These are phyloP conservation scores for Gymnarchus niloticus DNA, from an alignment of 2,113 vertebrate species.

Conservation along the genomic window DNA sequence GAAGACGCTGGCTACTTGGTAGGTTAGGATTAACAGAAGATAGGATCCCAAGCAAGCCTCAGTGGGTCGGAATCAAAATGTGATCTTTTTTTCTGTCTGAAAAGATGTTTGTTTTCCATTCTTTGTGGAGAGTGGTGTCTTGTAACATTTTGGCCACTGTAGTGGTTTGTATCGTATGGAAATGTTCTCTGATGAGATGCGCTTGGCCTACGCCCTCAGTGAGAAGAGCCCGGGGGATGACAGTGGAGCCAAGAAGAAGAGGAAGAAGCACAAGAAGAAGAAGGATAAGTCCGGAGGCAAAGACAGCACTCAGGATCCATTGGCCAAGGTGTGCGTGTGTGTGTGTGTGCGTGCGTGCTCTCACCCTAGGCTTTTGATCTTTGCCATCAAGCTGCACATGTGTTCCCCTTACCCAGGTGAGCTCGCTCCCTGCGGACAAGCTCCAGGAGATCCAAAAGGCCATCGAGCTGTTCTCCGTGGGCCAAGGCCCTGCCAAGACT, in stretches of 20 bases:
- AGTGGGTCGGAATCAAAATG: background rate
- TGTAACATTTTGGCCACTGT: background rate
- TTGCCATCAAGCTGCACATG: background rate
- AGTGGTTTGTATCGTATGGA: background rate
- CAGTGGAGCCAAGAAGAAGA: slow-evolving; percentile 93
- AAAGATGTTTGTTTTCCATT: background rate
- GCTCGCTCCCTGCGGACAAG: slow-evolving; percentile 90
- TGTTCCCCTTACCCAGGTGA: slow-evolving; percentile 65
- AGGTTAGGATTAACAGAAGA: background rate
- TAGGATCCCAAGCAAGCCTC: background rate
- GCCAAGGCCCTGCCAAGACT: slow-evolving; percentile 94
- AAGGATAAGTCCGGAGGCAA: slow-evolving; percentile 84
- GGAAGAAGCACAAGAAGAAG: slow-evolving; percentile 91
- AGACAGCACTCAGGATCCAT: slow-evolving; percentile 73
- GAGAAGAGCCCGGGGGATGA: slow-evolving; percentile 80
- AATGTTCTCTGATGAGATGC: background rate
- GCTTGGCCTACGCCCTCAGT: slow-evolving; percentile 50
- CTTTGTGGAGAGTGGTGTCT: background rate
- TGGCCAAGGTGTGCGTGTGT: slow-evolving; percentile 69
- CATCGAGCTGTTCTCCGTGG: slow-evolving; percentile 93
- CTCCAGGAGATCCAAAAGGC: slow-evolving; percentile 99
- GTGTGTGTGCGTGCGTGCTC: slow-evolving; percentile 5
- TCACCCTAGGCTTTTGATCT: background rate
- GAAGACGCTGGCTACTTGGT: too few species aligned
- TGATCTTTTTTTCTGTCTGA: background rate